These are phyloP conservation scores for Pandion haliaetus DNA, from an alignment of 2,113 vertebrate genomes.

Conservation along the genomic window DNA sequence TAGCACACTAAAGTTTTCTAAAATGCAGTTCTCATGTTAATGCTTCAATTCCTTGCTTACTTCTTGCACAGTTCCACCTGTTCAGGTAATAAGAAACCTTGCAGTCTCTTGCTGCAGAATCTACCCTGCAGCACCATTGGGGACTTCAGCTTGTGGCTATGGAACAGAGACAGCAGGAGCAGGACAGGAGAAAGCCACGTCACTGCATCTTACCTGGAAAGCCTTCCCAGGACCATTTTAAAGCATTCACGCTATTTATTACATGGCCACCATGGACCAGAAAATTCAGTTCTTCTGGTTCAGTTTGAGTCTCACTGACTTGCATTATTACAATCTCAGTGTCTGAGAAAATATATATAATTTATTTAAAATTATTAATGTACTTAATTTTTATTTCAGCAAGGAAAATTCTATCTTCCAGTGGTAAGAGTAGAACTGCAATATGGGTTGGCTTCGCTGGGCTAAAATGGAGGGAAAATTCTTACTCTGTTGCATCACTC, in stretches of 20 bases:
- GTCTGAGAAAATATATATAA: neutral
- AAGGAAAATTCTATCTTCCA: neutral
- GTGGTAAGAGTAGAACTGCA: neutral
- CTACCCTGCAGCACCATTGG: neutral
- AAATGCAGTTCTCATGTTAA: neutral
- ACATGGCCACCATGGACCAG: rapidly evolving
- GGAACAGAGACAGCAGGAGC: neutral
- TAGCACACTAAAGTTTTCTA: neutral
- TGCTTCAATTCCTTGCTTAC: neutral
- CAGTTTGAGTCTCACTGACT: neutral
- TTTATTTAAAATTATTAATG: neutral
- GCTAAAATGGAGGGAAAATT: neutral
- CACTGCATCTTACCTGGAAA: neutral
- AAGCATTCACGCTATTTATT: neutral
- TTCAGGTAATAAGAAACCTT: neutral
- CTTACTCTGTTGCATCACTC: neutral
- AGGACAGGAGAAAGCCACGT: neutral
- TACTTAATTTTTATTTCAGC: neutral
- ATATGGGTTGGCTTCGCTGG: neutral
- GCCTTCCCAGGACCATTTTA: neutral
- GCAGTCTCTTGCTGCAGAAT: neutral
- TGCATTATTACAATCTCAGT: neutral
- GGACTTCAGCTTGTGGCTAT: neutral
- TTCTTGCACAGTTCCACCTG: neutral
- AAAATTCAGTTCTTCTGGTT: neutral